A percentile compares a stretch with the other conserved stretches of the same genome.
Conservation (phyloP, 2,113 vertebrate species). For the Craseonycteris thonglongyai region DNA sequence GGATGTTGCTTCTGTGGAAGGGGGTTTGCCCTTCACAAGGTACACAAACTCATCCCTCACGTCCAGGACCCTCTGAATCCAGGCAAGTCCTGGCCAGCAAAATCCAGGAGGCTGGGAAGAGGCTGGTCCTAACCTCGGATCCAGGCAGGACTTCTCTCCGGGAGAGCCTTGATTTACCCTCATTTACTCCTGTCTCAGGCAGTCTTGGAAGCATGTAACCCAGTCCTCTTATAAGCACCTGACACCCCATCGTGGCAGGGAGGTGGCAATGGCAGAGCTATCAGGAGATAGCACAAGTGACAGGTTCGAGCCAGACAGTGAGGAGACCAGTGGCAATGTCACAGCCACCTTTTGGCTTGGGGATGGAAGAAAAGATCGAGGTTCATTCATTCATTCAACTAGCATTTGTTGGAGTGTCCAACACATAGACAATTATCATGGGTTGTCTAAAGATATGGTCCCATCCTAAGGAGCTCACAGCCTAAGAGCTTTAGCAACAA, state of each 20-base stretch:
- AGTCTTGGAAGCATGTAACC: not conserved
- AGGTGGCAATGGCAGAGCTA: not conserved
- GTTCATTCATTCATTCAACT: not conserved
- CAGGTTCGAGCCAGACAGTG: not conserved
- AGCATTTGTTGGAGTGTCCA: not conserved
- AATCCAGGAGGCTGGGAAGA: not conserved
- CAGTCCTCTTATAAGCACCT: not conserved
- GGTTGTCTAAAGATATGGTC: not conserved
- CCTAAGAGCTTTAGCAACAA: not conserved
- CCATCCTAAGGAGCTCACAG: not conserved
- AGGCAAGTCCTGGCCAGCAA: not conserved
- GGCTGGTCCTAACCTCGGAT: not conserved
- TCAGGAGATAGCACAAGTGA: not conserved
- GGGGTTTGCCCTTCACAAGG: not conserved
- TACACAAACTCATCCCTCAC: not conserved
- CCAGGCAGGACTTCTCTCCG: not conserved
- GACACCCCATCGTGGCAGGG: not conserved
- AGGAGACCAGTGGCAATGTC: not conserved
- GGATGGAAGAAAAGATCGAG: not conserved
- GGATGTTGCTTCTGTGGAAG: not conserved
- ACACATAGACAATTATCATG: not conserved
- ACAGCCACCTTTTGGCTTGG: not conserved
- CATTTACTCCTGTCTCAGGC: not conserved
- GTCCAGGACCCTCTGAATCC: not conserved
- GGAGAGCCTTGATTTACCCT: not conserved